Evolutionary conservation across 2,113 vertebrate species (phyloP).

Genomic region (Prinia subflava): DNA sequence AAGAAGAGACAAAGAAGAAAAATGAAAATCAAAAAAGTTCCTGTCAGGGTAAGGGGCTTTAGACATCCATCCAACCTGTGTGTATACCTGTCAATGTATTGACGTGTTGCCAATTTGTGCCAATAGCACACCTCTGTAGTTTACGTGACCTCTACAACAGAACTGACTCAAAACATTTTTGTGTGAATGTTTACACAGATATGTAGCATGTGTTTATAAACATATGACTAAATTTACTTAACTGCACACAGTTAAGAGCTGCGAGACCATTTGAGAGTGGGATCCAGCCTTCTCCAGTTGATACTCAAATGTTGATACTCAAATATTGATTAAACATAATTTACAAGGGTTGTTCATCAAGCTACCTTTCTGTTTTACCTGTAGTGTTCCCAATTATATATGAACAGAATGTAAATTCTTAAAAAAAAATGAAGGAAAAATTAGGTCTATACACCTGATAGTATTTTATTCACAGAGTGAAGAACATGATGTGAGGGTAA

Average conservation of each 20-base stretch:
- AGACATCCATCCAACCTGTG: neutral
- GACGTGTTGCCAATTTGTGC: neutral
- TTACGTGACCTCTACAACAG: neutral
- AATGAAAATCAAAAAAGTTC: fast-evolving
- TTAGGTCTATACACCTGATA: neutral
- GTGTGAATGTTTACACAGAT: neutral
- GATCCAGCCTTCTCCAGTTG: fast-evolving
- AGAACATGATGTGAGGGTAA: neutral
- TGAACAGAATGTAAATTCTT: neutral
- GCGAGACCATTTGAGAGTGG: neutral
- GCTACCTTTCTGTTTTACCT: neutral
- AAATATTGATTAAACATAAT: neutral
- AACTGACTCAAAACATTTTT: neutral
- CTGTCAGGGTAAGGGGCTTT: neutral
- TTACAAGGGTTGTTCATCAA: neutral
- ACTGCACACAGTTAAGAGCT: neutral
- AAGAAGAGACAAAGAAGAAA: neutral
- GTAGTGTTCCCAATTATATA: too few relatives aligned
- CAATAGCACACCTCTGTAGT: neutral
- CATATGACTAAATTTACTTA: neutral
- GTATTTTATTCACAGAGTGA: neutral
- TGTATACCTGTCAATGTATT: neutral
- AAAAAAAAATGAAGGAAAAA: neutral
- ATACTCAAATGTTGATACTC: neutral
- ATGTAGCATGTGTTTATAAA: neutral